phyloP scores from a whole-genome alignment of 2,797 vertebrate genomes.

The Melanitta fusca region DNA sequence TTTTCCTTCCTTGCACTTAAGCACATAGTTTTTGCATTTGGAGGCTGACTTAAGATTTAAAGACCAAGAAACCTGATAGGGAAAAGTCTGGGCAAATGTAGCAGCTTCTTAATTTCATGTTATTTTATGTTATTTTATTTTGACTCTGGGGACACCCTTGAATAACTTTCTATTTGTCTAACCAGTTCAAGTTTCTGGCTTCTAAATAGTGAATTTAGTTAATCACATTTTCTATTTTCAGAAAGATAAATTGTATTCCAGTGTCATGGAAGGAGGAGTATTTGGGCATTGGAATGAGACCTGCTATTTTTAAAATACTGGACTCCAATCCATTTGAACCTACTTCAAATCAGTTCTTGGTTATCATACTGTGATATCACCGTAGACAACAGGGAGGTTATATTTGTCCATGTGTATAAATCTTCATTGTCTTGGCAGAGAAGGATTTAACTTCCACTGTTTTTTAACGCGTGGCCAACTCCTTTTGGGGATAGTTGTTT shows the following conservation, averaged over 20 bases:
- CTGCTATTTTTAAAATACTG: neutral
- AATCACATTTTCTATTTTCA: neutral
- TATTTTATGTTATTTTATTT: neutral
- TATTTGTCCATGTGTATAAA: neutral
- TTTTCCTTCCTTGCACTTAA: neutral
- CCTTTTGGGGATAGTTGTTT: neutral
- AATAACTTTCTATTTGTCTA: constrained; percentile 7
- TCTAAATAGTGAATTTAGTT: neutral
- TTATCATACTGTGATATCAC: neutral
- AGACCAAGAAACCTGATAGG: neutral
- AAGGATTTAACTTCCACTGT: neutral
- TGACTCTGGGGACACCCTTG: neutral
- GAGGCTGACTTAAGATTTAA: neutral
- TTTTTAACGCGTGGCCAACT: neutral
- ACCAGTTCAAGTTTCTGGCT: neutral
- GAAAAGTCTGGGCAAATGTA: neutral
- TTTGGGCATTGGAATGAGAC: neutral
- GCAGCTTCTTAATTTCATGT: fast-evolving
- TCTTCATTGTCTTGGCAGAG: neutral
- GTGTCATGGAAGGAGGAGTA: neutral
- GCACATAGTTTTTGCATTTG: neutral
- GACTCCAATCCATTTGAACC: neutral
- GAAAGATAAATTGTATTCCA: neutral
- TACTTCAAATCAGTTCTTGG: neutral
- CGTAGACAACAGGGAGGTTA: neutral